Base-by-base conservation (phyloP, 2,113 vertebrate species). In the Hippocampus comes region DNA sequence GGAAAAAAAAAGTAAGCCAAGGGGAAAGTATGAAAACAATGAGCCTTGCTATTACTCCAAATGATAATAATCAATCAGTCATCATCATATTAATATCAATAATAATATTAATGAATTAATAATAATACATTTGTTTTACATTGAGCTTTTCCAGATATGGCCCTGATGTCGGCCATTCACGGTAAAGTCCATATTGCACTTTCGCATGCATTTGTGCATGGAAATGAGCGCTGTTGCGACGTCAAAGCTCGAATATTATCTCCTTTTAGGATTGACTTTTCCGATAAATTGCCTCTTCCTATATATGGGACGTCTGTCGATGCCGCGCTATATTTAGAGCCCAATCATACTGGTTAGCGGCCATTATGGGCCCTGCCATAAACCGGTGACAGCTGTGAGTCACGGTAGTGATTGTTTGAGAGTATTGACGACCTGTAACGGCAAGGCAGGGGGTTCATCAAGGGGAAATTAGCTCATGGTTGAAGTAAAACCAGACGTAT, bases 331-430 rank as follows among this genome's bases (percentile, higher is more conserved):
- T 80, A 77, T 82, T 87, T 84, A 84, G 81, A 83, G 60, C 61
- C 76, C 59, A 77, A 68, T 86, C 72, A 68, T 73, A 75, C 60
- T 78, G 75, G 67, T 80, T 60, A 51, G 75, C 53, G 68, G 80
- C 78, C 82, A 79, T 84, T 80, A 82, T 82, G 71, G 71, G 11
- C 69, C 73, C 67, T 73, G 34, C 80, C 51, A 71, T 84, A 84
- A 85, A 78, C 70, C 69, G 70, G 75, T 70, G 76, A 82, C 84
- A 77, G 77, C 70, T 77, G 57, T 82, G 78, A 85, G 80, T 86
- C 78, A 81, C 73, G 80, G 72, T 56, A 43, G 5, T 70, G 80
- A 77, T 77, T 86, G 78, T 81, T 84, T 77, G 69, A 82, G 71
- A 75, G 60, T 78, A 82, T 84, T 83, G 82, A 87, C 70, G 43